These are phyloP conservation scores for Nematostella vectensis DNA, from an alignment of 92 coral and sea anemone genomes.

Conservation along the genomic window DNA sequence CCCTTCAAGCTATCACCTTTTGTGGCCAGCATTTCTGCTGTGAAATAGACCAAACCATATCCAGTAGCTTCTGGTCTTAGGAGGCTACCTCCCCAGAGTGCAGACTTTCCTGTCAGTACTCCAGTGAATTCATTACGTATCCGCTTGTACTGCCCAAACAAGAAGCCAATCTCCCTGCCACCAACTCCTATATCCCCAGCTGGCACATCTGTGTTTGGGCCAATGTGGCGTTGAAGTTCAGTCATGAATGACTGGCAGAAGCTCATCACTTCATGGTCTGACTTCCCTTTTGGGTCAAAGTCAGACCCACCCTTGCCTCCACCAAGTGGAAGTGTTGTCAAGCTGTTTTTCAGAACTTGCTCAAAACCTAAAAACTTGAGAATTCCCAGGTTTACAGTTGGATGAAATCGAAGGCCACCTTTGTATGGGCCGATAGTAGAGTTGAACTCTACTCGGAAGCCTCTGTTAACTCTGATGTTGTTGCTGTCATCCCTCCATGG, in stretches of 20 bases:
- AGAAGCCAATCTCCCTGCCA: slow-evolving; percentile 80
- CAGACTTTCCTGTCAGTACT: slow-evolving; percentile 68
- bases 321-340: slow-evolving; percentile 79
- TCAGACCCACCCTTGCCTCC: slow-evolving; percentile 92
- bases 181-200: slow-evolving; percentile 92
- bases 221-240: slow-evolving; percentile 82
- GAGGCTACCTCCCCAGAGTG: slow-evolving; percentile 74
- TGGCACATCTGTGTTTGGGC: slow-evolving; percentile 88
- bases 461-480: slow-evolving; percentile 60
- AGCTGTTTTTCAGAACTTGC: slow-evolving; percentile 79
- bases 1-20: slow-evolving; percentile 65
- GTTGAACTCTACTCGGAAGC: slow-evolving; percentile 78
- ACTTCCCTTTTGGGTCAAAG: slow-evolving; percentile 81
- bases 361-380: slow-evolving; percentile 83
- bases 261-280: slow-evolving; percentile 80
- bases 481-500: slow-evolving; percentile 84
- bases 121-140: slow-evolving; percentile 85
- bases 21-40: slow-evolving; percentile 80
- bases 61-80: slow-evolving; percentile 90
- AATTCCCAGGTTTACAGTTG: slow-evolving; percentile 67
- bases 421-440: slow-evolving; percentile 85
- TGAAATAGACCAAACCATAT: slow-evolving; percentile 81
- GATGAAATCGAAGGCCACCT: slow-evolving; percentile 74
- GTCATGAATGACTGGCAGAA: slow-evolving; percentile 92
- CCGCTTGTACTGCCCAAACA: slow-evolving; percentile 87